Conservation (phyloP, 2,888 invertebrate species). For the Octonoba sinensis region DNA sequence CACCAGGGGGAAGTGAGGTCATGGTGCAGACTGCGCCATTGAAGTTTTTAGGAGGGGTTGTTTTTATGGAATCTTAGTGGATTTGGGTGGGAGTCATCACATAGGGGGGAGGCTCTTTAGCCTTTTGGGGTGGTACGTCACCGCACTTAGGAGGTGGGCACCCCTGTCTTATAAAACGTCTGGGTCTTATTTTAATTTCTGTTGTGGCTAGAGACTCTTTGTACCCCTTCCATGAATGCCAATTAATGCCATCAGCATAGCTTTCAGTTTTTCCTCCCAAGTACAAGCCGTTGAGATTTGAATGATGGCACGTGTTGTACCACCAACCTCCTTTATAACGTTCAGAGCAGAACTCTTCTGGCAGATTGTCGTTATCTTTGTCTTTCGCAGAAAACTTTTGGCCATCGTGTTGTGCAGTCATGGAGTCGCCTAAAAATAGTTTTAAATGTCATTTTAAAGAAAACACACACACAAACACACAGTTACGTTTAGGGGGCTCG, state of each 20-base stretch:
- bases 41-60: too few species aligned
- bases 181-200: constrained; percentile 67
- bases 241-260: constrained; percentile 68
- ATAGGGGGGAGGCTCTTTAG: too few species aligned
- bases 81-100: too few species aligned
- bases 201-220: constrained; percentile 67
- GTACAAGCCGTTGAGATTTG: constrained; percentile 68
- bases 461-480: too few species aligned
- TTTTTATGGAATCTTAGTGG: too few species aligned
- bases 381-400: constrained; percentile 51
- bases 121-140: too few species aligned
- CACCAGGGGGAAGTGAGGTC: too few species aligned
- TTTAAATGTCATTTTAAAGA: not conserved
- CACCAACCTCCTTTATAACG: constrained; percentile 68
- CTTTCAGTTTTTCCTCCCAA: constrained; percentile 66
- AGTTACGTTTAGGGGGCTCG: too few species aligned
- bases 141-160: too few species aligned
- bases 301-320: constrained; percentile 67
- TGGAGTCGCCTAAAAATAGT: constrained; percentile 33
- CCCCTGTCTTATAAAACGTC: constrained; percentile 13
- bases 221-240: constrained; percentile 67
- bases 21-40: too few species aligned
- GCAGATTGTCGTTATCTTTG: constrained; percentile 30
- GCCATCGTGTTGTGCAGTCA: constrained; percentile 10
- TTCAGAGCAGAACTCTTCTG: constrained; percentile 61